A percentile compares a stretch with the other conserved stretches of the same genome.
Evolutionary conservation across 1,140 invertebrate species (phyloP).

Genomic region (Brachionus koreanus): DNA sequence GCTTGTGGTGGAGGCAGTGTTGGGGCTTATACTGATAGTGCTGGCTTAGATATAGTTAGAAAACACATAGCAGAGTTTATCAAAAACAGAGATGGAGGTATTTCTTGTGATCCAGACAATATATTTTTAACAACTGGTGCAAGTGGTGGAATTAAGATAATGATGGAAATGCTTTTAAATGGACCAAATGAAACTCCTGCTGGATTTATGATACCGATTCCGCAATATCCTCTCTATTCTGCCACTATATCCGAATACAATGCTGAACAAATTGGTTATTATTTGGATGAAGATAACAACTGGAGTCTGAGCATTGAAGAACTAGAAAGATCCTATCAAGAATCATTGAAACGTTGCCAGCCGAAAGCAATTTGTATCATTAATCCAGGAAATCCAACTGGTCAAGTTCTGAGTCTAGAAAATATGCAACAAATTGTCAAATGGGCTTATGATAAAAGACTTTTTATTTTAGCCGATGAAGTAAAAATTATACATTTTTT

Average conservation of each 20-base stretch:
- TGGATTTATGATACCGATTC: constrained; percentile 81
- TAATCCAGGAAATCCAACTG: constrained; percentile 97
- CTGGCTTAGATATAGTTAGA: constrained; percentile 74
- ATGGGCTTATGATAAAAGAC: constrained; percentile 79
- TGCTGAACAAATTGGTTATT: constrained; percentile 71
- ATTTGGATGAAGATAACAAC: constrained; percentile 78
- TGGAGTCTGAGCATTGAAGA: constrained; percentile 80
- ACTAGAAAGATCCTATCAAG: constrained; percentile 71
- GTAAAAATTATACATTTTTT: constrained; percentile 61
- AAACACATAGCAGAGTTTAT: constrained; percentile 90
- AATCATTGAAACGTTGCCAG: constrained; percentile 67
- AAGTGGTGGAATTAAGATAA: constrained; percentile 78
- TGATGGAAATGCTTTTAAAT: constrained; percentile 61
- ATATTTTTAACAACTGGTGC: constrained; percentile 84
- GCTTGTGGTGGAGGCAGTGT: constrained; percentile 77
- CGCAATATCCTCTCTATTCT: constrained; percentile 95
- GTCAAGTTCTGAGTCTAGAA: constrained; percentile 75
- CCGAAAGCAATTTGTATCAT: constrained; percentile 88
- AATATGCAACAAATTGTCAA: constrained; percentile 89
- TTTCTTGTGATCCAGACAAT: constrained; percentile 71
- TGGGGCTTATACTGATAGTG: constrained; percentile 57
- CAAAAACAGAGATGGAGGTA: constrained; percentile 72
- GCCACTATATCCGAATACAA: constrained; percentile 70
- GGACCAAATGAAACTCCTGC: constrained; percentile 56
- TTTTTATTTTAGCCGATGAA: constrained; percentile 91